These are phyloP conservation scores for Columba livia DNA, from an alignment of 2,113 vertebrate genomes.

Conservation along the genomic window DNA sequence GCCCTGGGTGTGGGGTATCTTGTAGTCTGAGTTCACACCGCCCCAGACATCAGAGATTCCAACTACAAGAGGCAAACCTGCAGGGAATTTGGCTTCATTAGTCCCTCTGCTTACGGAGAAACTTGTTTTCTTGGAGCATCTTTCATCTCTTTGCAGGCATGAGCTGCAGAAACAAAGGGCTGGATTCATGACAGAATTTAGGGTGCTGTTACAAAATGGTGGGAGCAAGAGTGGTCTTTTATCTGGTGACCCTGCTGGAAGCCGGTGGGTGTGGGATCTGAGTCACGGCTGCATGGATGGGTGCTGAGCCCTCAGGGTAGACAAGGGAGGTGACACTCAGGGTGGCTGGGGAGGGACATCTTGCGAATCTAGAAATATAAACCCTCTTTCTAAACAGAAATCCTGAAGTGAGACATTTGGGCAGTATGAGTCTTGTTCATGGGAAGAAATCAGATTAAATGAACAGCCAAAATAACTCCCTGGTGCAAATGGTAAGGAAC, in stretches of 20 bases:
- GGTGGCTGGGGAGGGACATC: not conserved
- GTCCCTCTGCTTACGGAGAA: not conserved
- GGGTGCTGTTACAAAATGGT: not conserved
- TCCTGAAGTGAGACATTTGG: not conserved
- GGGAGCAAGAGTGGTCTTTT: not conserved
- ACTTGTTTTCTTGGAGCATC: not conserved
- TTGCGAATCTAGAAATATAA: not conserved
- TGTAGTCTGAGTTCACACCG: not conserved
- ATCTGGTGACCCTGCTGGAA: not conserved
- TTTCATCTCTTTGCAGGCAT: not conserved
- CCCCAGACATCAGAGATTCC: constrained; percentile 24
- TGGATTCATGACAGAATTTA: not conserved
- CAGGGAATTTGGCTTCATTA: not conserved
- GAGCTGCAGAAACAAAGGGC: not conserved
- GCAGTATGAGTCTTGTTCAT: not conserved
- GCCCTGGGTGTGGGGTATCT: not conserved
- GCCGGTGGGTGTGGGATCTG: not conserved
- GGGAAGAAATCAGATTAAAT: not conserved
- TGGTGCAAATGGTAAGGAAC: not conserved
- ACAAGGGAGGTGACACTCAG: not conserved
- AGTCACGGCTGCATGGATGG: rapidly evolving
- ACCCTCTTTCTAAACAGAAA: not conserved
- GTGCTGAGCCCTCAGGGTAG: not conserved
- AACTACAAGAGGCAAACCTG: not conserved
- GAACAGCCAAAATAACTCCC: not conserved